These are phyloP conservation scores for Pterois miles DNA, from an alignment of 2,797 vertebrate genomes.

Conservation along the genomic window DNA sequence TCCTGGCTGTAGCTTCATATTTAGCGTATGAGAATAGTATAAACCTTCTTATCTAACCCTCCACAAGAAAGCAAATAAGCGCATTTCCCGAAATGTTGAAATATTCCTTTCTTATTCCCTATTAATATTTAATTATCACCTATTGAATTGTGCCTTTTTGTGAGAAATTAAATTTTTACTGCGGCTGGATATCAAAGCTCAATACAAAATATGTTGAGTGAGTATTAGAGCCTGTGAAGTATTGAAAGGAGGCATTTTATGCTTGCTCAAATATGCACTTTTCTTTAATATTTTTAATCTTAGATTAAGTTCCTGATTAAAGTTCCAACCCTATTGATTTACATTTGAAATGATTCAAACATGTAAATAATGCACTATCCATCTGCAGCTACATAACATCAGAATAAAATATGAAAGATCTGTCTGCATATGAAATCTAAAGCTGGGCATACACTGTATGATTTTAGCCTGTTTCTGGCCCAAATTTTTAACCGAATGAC, in stretches of 20 bases:
- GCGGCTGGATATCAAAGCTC: too few relatives aligned
- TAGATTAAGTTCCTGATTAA: background rate
- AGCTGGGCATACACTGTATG: too few relatives aligned
- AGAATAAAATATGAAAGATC: background rate
- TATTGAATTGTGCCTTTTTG: background rate
- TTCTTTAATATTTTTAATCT: background rate
- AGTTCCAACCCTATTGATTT: fast-evolving
- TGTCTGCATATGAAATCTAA: background rate
- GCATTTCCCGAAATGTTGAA: background rate
- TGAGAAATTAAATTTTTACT: background rate
- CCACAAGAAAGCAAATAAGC: background rate
- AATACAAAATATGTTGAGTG: background rate
- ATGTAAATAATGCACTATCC: background rate
- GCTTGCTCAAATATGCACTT: background rate
- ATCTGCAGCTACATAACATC: background rate
- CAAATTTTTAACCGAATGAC: too few relatives aligned
- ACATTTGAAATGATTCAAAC: background rate
- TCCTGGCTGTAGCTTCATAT: background rate
- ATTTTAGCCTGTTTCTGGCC: too few relatives aligned
- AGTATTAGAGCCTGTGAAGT: background rate
- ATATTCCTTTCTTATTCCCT: background rate
- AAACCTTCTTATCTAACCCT: background rate
- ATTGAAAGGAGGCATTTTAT: background rate
- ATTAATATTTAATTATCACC: background rate
- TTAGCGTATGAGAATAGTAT: background rate